A percentile compares a stretch with the other conserved stretches of the same genome.
Evolutionary conservation across 2,888 invertebrate species (phyloP).

Genomic region (Boloria euphrosyne): DNA sequence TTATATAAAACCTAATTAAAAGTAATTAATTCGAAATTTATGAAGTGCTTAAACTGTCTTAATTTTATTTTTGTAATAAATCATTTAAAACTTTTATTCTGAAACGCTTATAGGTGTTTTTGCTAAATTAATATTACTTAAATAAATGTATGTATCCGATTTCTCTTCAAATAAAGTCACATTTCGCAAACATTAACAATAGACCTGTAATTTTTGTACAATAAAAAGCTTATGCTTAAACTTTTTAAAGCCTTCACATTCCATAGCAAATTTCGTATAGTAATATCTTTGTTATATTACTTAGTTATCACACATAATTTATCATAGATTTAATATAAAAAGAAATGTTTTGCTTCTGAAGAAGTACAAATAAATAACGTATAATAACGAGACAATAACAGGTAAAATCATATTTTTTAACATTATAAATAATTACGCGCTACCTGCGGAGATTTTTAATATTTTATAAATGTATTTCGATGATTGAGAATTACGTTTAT

Average conservation of each 20-base stretch:
- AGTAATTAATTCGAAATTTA: too few species aligned
- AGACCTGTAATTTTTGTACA: neutral
- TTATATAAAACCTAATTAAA: too few species aligned
- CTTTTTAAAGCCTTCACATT: too few species aligned
- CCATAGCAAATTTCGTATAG: neutral
- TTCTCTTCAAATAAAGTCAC: too few species aligned
- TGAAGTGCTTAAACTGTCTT: too few species aligned
- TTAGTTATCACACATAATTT: conserved; percentile 5
- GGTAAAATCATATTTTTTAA: conserved; percentile 15
- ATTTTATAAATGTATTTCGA: conserved; percentile 25
- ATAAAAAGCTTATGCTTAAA: neutral
- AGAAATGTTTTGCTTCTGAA: conserved; percentile 27
- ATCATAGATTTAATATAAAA: neutral
- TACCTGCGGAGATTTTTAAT: conserved; percentile 28
- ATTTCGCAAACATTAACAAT: neutral
- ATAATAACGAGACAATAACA: conserved; percentile 14
- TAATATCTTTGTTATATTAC: neutral
- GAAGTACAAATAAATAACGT: conserved; percentile 2
- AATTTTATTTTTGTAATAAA: too few species aligned
- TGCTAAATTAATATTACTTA: too few species aligned
- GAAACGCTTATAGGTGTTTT: too few species aligned
- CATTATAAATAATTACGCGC: conserved; percentile 35
- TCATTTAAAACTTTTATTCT: too few species aligned
- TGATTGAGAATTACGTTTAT: conserved; percentile 30
- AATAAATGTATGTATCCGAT: too few species aligned